Percentiles rank a stretch among this genome's conserved stretches.
These are phyloP conservation scores for Apocheima hispidaria DNA, from an alignment of 2,888 invertebrate species.

Conservation along the genomic window DNA sequence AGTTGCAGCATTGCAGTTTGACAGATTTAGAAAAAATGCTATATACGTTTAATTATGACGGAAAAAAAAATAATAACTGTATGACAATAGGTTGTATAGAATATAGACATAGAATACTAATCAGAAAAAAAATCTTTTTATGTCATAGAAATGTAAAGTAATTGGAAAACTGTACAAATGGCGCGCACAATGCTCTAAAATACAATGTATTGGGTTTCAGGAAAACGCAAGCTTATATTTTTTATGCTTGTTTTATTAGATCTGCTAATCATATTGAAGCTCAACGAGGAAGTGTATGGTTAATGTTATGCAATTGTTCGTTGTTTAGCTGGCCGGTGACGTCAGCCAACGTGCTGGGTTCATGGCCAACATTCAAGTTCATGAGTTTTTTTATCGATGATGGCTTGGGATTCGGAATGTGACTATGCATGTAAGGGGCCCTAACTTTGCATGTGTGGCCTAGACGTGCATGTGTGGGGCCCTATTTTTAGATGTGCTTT, in stretches of 20 bases:
- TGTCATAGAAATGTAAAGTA: no score
- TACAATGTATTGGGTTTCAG: no score
- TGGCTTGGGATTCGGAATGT: constrained; percentile 45
- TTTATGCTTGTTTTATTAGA: constrained; percentile 16
- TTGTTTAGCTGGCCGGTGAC: constrained; percentile 69
- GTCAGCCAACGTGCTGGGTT: constrained; percentile 67
- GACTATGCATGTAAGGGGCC: constrained; percentile 43
- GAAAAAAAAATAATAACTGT: no score
- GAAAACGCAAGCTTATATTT: background rate
- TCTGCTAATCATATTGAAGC: constrained; percentile 37
- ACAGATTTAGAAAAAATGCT: no score
- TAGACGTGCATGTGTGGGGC: constrained; percentile 34
- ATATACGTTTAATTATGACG: no score
- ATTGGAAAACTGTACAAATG: no score
- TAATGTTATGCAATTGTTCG: constrained; percentile 79
- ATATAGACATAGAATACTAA: no score
- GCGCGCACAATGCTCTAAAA: no score
- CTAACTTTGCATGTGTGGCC: constrained; percentile 40
- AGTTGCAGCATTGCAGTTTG: no score
- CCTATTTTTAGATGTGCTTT: constrained; percentile 29
- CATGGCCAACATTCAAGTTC: constrained; percentile 75
- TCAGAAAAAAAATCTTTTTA: no score
- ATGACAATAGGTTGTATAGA: no score
- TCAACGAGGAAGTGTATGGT: constrained; percentile 50
- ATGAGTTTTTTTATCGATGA: constrained; percentile 54